Evolutionary conservation across 2,113 vertebrate species (phyloP), one percentile per base, ranked within the genome.

Genomic region (Mus pahari): DNA sequence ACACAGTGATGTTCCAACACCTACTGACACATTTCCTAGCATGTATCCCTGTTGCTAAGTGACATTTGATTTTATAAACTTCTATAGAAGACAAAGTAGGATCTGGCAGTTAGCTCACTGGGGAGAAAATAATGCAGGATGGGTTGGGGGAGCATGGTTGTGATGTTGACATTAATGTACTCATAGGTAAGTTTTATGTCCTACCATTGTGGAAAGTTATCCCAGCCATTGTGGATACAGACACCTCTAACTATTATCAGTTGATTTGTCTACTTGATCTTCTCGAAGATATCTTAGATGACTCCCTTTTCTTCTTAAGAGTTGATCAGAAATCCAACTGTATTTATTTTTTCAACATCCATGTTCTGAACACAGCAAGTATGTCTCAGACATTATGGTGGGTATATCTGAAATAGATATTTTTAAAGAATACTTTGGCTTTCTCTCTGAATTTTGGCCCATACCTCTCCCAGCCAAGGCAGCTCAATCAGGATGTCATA

Each of bases 281-380:
- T 78, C 42, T 96, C 50, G 94, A 95, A 95, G 73, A 58, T 91
- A 70, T 45, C 17, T 19, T 94, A 53, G 71, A 55, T 95, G 24
- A 84, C 36, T 8, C 16, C n/a, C 45, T 89, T 73, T 91, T 73
- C 66, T 71, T 17, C 94, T 94, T 91, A 87, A 89, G 31, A 89
- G 60, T 64, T 86, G 71, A 26, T 94, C 24, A 94, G 70, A 91
- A 90, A 79, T 92, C 73, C 33, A 84, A 60, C 33, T n/a, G 5
- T 77, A 70, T 91, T 90, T 89, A 92, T 77, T 74, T 42, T 8
- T 74, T 96, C 26, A 94, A 53, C 60, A 83, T 60, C 12, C 7
- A 70, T 39, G 28, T 82, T 70, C 17, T 93, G 42, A 95, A 96
- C 91, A 58, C 68, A 94, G n/a, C 1, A 86, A 64, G 42, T 53